phyloP scores from a whole-genome alignment of 2,113 vertebrate genomes.

The pig (Sus scrofa) region T2T-Sscrofa CM000820.6:90415501-90416000 shows the following conservation, averaged over 20 bases:
- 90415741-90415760: background rate
- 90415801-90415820: background rate
- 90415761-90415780: background rate
- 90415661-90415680: background rate
- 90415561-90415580: background rate
- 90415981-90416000: background rate
- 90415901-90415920: slow-evolving; percentile 29
- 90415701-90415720: background rate
- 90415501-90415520: background rate
- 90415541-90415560: background rate
- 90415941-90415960: background rate
- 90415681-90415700: background rate
- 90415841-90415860: background rate
- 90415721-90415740: background rate
- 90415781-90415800: background rate
- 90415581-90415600: background rate
- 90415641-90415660: background rate
- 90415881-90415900: background rate
- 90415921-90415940: background rate
- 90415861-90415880: background rate
- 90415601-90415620: background rate
- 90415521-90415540: background rate
- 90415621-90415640: background rate
- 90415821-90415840: background rate
- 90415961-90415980: background rate